Evolutionary conservation across 2,888 invertebrate species (phyloP).

Genomic region (Drosophila kokeensis): DNA sequence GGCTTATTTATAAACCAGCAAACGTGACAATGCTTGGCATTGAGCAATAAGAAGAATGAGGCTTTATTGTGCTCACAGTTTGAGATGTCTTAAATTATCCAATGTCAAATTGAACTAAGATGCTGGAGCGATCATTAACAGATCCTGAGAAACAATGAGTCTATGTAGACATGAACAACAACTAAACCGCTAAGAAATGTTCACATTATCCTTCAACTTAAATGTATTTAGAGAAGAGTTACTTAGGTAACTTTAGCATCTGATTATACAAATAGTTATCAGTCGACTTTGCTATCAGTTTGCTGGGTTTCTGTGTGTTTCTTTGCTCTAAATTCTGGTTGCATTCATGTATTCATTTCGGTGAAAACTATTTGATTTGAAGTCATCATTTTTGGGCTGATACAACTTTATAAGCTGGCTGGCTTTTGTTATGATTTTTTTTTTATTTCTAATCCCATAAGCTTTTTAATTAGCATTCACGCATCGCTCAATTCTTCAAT

Average conservation of each 20-base stretch:
- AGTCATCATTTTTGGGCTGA: background rate
- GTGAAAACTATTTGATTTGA: background rate
- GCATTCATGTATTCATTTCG: background rate
- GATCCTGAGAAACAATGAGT: background rate
- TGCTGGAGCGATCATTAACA: background rate
- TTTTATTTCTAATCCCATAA: background rate
- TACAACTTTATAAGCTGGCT: background rate
- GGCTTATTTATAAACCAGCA: slow-evolving; percentile 61
- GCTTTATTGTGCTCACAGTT: background rate
- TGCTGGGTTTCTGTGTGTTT: background rate
- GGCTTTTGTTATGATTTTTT: background rate
- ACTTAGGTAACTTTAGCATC: background rate
- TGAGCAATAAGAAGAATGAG: slow-evolving; percentile 10
- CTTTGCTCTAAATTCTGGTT: background rate
- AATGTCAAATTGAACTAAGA: background rate
- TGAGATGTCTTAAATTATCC: background rate
- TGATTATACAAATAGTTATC: background rate
- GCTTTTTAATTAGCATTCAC: background rate
- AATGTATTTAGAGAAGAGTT: background rate
- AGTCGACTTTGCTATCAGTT: background rate
- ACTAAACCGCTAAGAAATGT: background rate
- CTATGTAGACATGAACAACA: background rate
- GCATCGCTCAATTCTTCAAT: background rate
- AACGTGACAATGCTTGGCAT: slow-evolving; percentile 66
- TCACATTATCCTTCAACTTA: background rate